phyloP scores from a whole-genome alignment of 23 tunicate genomes.

The Halocynthia roretzi region DNA sequence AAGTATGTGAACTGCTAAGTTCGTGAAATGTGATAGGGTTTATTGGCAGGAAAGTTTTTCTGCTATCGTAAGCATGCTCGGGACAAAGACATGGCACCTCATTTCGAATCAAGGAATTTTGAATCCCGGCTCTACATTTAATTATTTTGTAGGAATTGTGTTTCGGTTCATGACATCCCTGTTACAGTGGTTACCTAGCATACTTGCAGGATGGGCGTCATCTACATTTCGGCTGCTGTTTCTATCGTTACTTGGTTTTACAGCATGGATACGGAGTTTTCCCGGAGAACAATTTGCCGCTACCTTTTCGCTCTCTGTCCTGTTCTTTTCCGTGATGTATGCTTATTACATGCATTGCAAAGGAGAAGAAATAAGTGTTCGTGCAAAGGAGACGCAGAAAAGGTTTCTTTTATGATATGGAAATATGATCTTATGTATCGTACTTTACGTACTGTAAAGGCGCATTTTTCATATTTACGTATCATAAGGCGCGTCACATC shows the following conservation, averaged over 20 bases:
- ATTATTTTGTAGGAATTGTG: neutral
- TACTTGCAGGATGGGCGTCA: slow-evolving; percentile 3
- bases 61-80: too few relatives aligned
- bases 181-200: slow-evolving; percentile 9
- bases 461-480: neutral
- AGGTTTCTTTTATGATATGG: neutral
- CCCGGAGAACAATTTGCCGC: slow-evolving; percentile 14
- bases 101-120: too few relatives aligned
- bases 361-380: neutral
- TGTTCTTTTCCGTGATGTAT: slow-evolving; percentile 1
- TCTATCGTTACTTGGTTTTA: slow-evolving; percentile 24
- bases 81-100: too few relatives aligned
- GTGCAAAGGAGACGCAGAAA: neutral
- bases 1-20: too few relatives aligned
- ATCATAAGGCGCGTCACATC: neutral
- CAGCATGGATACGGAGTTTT: slow-evolving; percentile 35
- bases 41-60: too few relatives aligned
- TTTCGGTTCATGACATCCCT: neutral
- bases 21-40: too few relatives aligned
- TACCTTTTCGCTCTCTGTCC: neutral
- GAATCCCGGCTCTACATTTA: too few relatives aligned
- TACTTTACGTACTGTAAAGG: neutral
- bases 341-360: neutral
- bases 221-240: slow-evolving; percentile 1
- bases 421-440: neutral